Conservation (phyloP, 1,140 invertebrate genomes). For the Calephelis nemesis region DNA sequence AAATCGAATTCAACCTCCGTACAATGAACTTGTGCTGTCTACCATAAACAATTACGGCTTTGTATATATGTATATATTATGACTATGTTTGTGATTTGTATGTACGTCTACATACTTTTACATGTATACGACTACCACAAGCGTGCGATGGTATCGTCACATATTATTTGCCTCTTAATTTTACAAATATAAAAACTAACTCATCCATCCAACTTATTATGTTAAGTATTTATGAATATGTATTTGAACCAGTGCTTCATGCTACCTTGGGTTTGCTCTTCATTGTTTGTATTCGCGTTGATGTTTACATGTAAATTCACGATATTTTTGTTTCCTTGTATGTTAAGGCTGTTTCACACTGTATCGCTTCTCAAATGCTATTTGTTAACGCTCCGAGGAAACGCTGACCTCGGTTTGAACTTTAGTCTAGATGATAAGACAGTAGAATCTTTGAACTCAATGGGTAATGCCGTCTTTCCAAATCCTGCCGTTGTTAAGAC, state of each 20-base stretch:
- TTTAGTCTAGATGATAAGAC: no score
- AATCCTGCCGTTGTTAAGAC: no score
- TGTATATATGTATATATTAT: background rate
- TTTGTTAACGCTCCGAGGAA: no score
- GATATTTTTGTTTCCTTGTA: background rate
- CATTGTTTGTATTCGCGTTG: background rate
- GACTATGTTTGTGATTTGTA: background rate
- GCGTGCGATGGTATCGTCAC: no score
- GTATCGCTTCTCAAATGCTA: no score
- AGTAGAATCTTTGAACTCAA: no score
- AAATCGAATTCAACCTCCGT: constrained; percentile 41
- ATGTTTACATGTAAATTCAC: background rate
- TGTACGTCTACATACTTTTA: background rate
- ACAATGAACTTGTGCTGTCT: constrained; percentile 52
- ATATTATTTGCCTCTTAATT: background rate
- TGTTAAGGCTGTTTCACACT: background rate
- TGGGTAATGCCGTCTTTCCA: no score
- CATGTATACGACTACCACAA: background rate
- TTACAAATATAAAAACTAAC: background rate
- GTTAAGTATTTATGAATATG: background rate
- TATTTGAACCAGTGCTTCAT: background rate
- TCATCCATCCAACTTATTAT: background rate
- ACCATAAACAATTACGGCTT: constrained; percentile 23
- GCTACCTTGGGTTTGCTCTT: background rate
- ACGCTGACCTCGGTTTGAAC: no score